phyloP scores from a whole-genome alignment of 2,113 vertebrate species.

The Bagarius yarrelli region DNA sequence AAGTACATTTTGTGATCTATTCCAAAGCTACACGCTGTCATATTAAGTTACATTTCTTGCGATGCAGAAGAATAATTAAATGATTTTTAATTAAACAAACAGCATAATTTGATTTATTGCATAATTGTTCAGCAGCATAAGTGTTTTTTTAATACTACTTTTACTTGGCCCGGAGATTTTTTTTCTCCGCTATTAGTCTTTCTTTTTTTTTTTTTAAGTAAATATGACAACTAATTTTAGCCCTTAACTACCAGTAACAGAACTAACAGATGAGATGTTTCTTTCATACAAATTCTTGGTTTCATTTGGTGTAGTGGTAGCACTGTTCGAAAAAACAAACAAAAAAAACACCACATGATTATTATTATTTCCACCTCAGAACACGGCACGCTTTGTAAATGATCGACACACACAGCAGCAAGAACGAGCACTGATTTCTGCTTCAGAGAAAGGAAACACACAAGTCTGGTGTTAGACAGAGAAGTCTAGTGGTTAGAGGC shows the following conservation, averaged over 20 bases:
- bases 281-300: not conserved
- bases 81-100: not conserved
- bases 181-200: not conserved
- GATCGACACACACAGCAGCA: constrained; percentile 38
- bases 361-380: not conserved
- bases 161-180: not conserved
- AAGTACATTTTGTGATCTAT: not conserved
- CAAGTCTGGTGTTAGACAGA: constrained; percentile 19
- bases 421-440: constrained; percentile 39
- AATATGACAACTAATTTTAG: constrained; percentile 4
- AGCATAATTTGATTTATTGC: constrained; percentile 1
- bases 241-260: constrained; percentile 11
- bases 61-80: not conserved
- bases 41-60: not conserved
- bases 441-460: constrained; percentile 39
- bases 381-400: constrained; percentile 44
- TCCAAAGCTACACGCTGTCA: not conserved
- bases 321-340: constrained; percentile 26
- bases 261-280: not conserved
- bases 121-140: not conserved
- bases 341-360: constrained; percentile 17
- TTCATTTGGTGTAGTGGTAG: constrained; percentile 17
- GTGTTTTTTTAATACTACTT: not conserved
- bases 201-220: not conserved
- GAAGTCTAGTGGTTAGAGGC: constrained; percentile 25